Percentiles rank a stretch among this genome's conserved stretches.
Conservation (phyloP, 37 sponge, comb jelly and placozoan genomes). For the Chondrilla cf. caribensis region DNA sequence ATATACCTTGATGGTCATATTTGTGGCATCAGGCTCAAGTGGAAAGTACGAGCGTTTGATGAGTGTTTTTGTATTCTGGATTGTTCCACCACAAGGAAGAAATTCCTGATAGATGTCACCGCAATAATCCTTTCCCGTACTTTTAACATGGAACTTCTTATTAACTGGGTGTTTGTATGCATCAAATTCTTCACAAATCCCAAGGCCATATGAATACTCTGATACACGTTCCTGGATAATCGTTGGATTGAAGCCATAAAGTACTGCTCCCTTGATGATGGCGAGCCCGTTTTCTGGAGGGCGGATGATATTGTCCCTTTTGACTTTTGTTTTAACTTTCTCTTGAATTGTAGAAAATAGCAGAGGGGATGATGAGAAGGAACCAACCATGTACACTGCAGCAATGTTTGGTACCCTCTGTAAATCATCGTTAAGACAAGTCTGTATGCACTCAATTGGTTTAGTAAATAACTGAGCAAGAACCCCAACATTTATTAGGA, state of each 20-base stretch:
- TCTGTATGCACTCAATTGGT: background rate
- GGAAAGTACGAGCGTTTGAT: background rate
- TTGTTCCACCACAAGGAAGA: background rate
- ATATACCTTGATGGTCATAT: background rate
- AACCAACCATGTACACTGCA: constrained; percentile 21
- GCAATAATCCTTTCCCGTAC: background rate
- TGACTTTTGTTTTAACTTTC: background rate
- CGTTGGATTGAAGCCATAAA: constrained; percentile 16
- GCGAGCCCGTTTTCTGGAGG: background rate
- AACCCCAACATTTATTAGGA: background rate
- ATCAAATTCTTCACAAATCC: background rate
- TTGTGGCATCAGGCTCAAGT: background rate
- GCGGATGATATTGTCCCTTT: background rate
- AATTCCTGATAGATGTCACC: background rate
- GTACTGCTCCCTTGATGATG: constrained; percentile 3
- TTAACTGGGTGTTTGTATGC: background rate
- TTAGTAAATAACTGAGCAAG: background rate
- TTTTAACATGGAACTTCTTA: background rate
- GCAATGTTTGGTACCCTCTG: background rate
- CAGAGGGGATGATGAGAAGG: background rate
- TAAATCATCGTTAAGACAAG: background rate
- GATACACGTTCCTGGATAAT: constrained; percentile 11
- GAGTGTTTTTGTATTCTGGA: background rate
- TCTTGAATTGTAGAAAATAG: background rate
- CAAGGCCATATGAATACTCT: background rate